Evolutionary conservation across 2,888 invertebrate genomes (phyloP), one percentile per base, ranked within the genome.

Genomic region (Halictus quadricinctus): DNA sequence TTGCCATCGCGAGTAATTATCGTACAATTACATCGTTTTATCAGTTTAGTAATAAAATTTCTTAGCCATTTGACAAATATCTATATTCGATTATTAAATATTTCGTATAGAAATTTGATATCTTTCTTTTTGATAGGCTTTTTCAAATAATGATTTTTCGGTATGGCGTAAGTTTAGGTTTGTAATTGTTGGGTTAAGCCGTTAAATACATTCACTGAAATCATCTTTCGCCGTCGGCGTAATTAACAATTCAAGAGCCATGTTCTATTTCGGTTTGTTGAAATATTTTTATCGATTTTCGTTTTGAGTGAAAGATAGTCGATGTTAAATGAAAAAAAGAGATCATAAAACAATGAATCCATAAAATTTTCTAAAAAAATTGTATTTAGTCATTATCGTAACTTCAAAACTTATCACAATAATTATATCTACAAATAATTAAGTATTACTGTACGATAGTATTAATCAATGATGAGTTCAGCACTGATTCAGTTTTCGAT

Each of bases 111-210:
- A 72, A 25, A 72, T 48, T 18, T 48, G 25, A 29, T 72, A 29
- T 72, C 25, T 15, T 46, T 29, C 29, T 48, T n/a, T 72, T 29
- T 48, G 4, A n/a, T 69, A 21, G 43, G 10, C n/a, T 66, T n/a
- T 15, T 6, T 76, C 15, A 69, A 36, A 50, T 8, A 29, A 69
- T n/a, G 36, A 64, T 15, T 64, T 64, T 15, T 69, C 5, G 8
- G 50, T 29, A 76, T 48, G 3, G n/a, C 8, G 25, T 10, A 29
- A n/a, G 21, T 43, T 29, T 41, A 36, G 5, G 13, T 25, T 29
- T 64, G 15, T 66, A 66, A 76, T 66, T 66, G 46, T 76, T 66
- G 66, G 76, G 76, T 50, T 76, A 76, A 48, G 36, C 50, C 21
- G 48, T 64, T 48, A 66, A n/a, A 76, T 66, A 36, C 8, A 8